These are phyloP conservation scores for Eucidaris tribuloides DNA, from an alignment of 35 echinoderm and acorn worm species.

Conservation along the genomic window DNA sequence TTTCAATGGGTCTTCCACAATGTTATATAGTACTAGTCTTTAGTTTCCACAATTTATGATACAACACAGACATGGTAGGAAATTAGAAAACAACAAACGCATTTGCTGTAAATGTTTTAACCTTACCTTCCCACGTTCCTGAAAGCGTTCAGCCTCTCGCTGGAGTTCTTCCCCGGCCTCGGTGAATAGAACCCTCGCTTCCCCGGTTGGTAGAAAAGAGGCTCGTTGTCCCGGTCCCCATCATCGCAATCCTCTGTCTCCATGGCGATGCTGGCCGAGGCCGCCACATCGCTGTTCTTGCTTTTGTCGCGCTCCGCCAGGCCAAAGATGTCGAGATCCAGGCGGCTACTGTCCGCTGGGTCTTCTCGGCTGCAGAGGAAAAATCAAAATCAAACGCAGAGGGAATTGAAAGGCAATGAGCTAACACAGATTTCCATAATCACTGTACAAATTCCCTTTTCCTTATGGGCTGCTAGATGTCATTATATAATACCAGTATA, in stretches of 20 bases:
- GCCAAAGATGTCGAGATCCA: slow-evolving; percentile 91
- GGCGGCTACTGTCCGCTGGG: slow-evolving; percentile 51
- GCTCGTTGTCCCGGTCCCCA: slow-evolving; percentile 63
- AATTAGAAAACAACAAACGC: too few relatives aligned
- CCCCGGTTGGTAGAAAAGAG: slow-evolving; percentile 90
- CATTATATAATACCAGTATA: too few relatives aligned
- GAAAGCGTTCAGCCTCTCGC: slow-evolving; percentile 88
- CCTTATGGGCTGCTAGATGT: too few relatives aligned
- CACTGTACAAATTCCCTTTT: too few relatives aligned
- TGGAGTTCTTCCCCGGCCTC: slow-evolving; percentile 78
- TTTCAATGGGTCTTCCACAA: too few relatives aligned
- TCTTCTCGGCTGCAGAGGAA: slow-evolving; percentile 14
- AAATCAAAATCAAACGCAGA: too few relatives aligned
- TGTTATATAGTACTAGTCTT: too few relatives aligned
- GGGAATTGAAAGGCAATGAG: too few relatives aligned
- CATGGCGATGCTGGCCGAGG: not conserved
- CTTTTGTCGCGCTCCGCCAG: slow-evolving; percentile 75
- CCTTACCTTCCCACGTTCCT: slow-evolving; percentile 97
- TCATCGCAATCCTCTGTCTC: slow-evolving; percentile 41
- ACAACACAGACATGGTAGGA: too few relatives aligned
- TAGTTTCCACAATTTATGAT: too few relatives aligned
- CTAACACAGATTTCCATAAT: too few relatives aligned
- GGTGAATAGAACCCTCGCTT: slow-evolving; percentile 97
- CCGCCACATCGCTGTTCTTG: not conserved
- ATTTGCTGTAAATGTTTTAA: too few relatives aligned